These are phyloP conservation scores for Papilio polyxenes DNA, from an alignment of 1,140 invertebrate genomes.

Conservation along the genomic window DNA sequence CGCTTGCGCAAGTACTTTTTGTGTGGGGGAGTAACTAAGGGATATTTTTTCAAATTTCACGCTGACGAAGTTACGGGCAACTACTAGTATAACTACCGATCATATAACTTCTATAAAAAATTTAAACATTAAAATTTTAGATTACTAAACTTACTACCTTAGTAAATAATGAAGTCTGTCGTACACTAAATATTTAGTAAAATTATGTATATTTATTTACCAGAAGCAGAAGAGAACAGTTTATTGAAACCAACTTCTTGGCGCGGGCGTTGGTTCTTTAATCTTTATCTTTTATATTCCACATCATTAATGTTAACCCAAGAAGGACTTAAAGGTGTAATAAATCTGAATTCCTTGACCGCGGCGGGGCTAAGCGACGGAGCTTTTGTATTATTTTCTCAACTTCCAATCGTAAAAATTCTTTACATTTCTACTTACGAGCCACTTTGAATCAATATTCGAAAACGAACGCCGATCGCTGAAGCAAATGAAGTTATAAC, in stretches of 20 bases:
- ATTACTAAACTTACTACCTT: too few relatives aligned
- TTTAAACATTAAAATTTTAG: too few relatives aligned
- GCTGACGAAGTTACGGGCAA: too few relatives aligned
- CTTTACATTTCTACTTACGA: constrained; percentile 72
- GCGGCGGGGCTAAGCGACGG: constrained; percentile 28
- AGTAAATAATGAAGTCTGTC: too few relatives aligned
- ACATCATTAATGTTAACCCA: constrained; percentile 24
- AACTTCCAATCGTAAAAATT: constrained; percentile 75
- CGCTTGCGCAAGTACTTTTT: too few relatives aligned
- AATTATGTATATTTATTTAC: too few relatives aligned
- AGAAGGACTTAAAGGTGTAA: constrained; percentile 38
- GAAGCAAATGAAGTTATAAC: constrained; percentile 78
- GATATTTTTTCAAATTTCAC: too few relatives aligned
- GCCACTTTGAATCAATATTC: constrained; percentile 76
- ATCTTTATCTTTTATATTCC: neutral
- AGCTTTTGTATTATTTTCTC: constrained; percentile 55
- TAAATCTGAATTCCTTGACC: constrained; percentile 43
- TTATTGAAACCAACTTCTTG: neutral
- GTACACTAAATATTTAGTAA: neutral
- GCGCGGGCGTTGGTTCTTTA: neutral
- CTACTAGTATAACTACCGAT: too few relatives aligned
- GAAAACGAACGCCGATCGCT: constrained; percentile 59
- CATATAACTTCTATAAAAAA: too few relatives aligned
- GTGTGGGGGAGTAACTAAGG: too few relatives aligned
- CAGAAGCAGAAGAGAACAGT: neutral